Percentiles rank a stretch among this genome's conserved stretches.
These are phyloP conservation scores for Onychostruthus taczanowskii DNA, from an alignment of 2,113 vertebrate species.

Conservation along the genomic window DNA sequence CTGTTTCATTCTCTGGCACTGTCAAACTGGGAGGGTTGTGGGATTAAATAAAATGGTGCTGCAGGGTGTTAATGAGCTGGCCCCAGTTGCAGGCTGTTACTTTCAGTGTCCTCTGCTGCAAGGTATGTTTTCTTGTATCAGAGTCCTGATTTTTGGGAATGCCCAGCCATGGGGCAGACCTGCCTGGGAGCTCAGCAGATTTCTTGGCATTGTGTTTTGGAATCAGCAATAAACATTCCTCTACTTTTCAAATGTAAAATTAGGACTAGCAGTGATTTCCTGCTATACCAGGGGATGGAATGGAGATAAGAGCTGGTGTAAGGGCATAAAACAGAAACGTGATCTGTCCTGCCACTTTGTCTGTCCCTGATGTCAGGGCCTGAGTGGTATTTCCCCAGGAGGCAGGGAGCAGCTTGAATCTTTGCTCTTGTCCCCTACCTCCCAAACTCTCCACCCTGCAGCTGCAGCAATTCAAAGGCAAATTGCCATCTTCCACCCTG, in stretches of 20 bases:
- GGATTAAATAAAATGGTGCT: not conserved
- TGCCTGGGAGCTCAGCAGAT: not conserved
- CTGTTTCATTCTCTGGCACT: not conserved
- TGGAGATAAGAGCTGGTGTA: not conserved
- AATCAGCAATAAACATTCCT: not conserved
- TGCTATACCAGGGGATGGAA: not conserved
- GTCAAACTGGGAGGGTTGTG: not conserved
- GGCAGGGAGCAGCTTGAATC: not conserved
- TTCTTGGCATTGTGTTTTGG: not conserved
- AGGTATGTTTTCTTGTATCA: not conserved
- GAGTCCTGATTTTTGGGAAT: not conserved
- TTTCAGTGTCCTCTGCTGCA: not conserved
- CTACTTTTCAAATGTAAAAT: not conserved
- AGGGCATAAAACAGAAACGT: not conserved
- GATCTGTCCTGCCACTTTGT: not conserved
- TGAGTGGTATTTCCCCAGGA: accelerated
- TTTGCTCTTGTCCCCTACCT: not conserved
- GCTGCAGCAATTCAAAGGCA: not conserved
- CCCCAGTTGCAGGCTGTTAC: not conserved
- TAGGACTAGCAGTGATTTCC: not conserved
- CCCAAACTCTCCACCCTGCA: not conserved
- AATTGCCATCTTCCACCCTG: not conserved
- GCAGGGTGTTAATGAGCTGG: not conserved
- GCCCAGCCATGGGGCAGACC: not conserved
- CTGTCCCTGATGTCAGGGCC: not conserved